Base-by-base conservation (phyloP, 2,888 invertebrate genomes). In the Eudasyphora cyanicolor region DNA sequence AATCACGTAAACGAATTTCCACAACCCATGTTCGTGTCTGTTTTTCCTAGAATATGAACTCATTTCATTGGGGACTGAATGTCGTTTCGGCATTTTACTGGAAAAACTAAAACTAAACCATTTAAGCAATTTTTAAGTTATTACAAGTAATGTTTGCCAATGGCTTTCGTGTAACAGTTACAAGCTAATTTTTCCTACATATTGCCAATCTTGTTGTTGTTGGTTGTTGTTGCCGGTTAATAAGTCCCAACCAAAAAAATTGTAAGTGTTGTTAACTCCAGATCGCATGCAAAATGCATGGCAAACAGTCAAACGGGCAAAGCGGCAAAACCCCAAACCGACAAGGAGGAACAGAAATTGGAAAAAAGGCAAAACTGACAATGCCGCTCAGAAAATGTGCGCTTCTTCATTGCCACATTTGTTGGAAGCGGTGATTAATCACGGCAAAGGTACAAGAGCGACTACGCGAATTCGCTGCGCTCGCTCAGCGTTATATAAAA, bases 401-500 rank as follows among this genome's bases (percentile, higher is more conserved):
- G 84, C 84, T 84, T 82, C 82, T 84, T 84, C 79, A 71, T 77
- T 84, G 82, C 84, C 76, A 82, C 76, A 80, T 54, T 80, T 79
- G 62, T 73, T 77, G 76, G 76, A 71, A 76, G 78, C 57, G 73
- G 73, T 84, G 84, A 84, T 84, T 84, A 84, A 84, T 84, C 78
- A 84, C 84, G 38, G 71, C 81, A 81, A 83, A 77, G 78, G 80
- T 84, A 79, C 70, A 54, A n/a, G n/a, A n/a, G n/a, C n/a, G n/a
- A n/a, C n/a, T 5, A 74, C 71, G 49, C n/a, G 17, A 3, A 4
- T 27, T n/a, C n/a, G 49, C 29, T 24, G 27, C 60, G 60, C 5
- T n/a, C n/a, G 29, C 67, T n/a, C 24, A 24, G 60, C 21, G 51
- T 29, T 67, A 27, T 89, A 91, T 91, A 91, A 91, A 91, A 91